Percentiles rank a stretch among this genome's conserved stretches.
Conservation (phyloP, 2,797 vertebrate genomes). For the Lutjanus argentimaculatus region DNA sequence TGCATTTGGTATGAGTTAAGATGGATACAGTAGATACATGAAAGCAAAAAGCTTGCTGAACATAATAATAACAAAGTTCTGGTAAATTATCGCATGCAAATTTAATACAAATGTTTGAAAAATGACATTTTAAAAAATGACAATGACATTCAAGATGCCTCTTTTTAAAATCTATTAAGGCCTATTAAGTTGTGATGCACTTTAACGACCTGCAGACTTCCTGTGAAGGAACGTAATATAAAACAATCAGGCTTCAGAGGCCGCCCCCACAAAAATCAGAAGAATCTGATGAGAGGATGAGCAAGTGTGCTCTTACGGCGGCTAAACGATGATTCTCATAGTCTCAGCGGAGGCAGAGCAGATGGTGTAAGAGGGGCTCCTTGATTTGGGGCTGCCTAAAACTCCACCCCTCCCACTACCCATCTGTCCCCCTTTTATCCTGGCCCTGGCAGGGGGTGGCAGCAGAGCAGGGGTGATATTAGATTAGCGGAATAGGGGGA, state of each 20-base stretch:
- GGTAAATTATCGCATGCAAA: background rate
- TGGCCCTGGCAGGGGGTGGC: slow-evolving; percentile 76
- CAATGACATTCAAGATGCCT: background rate
- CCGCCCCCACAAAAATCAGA: slow-evolving; percentile 43
- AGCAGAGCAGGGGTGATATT: slow-evolving; percentile 80
- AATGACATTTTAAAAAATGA: background rate
- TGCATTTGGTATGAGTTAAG: background rate
- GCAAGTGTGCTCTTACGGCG: slow-evolving; percentile 48
- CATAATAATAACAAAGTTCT: background rate
- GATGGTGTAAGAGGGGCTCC: slow-evolving; percentile 86
- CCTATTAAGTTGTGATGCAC: background rate
- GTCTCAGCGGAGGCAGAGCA: slow-evolving; percentile 79
- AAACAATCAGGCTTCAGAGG: slow-evolving; percentile 42
- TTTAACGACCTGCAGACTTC: slow-evolving; percentile 8
- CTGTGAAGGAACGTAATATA: background rate
- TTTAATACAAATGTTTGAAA: background rate
- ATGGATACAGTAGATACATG: background rate
- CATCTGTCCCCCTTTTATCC: slow-evolving; percentile 87
- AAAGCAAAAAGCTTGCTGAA: background rate
- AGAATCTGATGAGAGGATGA: slow-evolving; percentile 66
- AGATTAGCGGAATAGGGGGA: slow-evolving; percentile 79
- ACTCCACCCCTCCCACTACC: slow-evolving; percentile 82
- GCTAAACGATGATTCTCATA: slow-evolving; percentile 69
- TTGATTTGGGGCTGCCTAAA: slow-evolving; percentile 81
- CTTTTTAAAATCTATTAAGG: background rate